Evolutionary conservation across 2,113 vertebrate species (phyloP).

Genomic region (Pygoscelis antarcticus): DNA sequence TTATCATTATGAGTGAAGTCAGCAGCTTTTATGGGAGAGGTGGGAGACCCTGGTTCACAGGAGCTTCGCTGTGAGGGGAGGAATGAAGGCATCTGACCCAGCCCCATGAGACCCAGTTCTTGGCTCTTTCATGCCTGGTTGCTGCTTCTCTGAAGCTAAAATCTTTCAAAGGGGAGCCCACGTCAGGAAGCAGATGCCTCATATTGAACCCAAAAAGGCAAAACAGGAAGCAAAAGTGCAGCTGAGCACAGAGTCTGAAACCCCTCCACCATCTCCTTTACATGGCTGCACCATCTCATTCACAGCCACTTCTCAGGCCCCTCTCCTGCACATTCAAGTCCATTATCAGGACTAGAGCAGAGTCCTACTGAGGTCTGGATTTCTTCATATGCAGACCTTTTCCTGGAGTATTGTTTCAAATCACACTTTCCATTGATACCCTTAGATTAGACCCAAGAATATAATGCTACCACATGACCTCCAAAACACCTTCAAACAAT

Average conservation of each 20-base stretch:
- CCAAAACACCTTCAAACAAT: not conserved
- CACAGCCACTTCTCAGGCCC: not conserved
- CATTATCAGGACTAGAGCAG: not conserved
- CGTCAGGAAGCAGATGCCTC: not conserved
- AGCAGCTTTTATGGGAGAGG: conserved; percentile 44
- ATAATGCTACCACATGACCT: not conserved
- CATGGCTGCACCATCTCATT: not conserved
- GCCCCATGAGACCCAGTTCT: not conserved
- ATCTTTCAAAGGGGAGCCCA: not conserved
- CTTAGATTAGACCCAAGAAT: not conserved
- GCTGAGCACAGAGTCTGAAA: not conserved
- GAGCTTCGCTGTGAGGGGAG: not conserved
- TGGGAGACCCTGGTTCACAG: conserved; percentile 18
- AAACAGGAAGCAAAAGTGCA: not conserved
- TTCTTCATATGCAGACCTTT: not conserved
- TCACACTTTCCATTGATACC: not conserved
- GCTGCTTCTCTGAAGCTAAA: not conserved
- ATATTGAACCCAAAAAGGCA: not conserved
- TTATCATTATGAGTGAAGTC: not conserved
- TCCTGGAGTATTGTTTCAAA: not conserved
- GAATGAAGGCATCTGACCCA: not conserved
- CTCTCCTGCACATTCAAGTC: not conserved
- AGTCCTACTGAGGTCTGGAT: not conserved
- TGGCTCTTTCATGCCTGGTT: not conserved
- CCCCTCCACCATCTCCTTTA: accelerated